phyloP scores from a whole-genome alignment of 2,113 vertebrate genomes.

The Elephas maximus region DNA sequence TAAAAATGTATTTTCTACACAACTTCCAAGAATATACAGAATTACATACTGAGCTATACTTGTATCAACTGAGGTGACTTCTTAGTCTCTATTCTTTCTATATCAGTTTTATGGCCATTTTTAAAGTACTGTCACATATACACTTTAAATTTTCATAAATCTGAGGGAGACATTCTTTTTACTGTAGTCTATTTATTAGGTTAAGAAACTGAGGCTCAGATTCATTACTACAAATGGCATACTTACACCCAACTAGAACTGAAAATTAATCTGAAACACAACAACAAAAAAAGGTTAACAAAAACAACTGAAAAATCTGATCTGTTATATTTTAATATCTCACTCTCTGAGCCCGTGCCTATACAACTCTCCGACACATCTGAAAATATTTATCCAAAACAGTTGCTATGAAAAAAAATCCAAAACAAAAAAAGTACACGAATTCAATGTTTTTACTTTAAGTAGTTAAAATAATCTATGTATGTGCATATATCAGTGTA shows the following conservation, averaged over 20 bases:
- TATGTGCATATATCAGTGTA: not conserved
- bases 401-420: constrained; percentile 28
- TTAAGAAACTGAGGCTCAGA: not conserved
- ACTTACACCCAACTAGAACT: not conserved
- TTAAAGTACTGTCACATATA: not conserved
- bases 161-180: constrained; percentile 19
- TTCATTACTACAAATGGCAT: not conserved
- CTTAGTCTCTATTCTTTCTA: not conserved
- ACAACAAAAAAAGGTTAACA: constrained; percentile 16
- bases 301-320: not conserved
- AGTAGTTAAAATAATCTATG: not conserved
- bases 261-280: constrained; percentile 46
- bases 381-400: not conserved
- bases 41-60: not conserved
- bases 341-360: not conserved
- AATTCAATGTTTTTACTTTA: constrained; percentile 31
- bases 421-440: not conserved
- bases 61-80: not conserved
- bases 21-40: not conserved
- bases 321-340: not conserved
- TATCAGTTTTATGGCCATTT: not conserved
- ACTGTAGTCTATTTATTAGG: not conserved
- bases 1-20: not conserved
- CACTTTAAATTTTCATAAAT: constrained; percentile 38
- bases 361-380: not conserved